Percentiles rank a stretch among this genome's conserved stretches.
These are phyloP conservation scores for Vipera ursinii DNA, from an alignment of 2,797 vertebrate genomes.

Conservation along the genomic window DNA sequence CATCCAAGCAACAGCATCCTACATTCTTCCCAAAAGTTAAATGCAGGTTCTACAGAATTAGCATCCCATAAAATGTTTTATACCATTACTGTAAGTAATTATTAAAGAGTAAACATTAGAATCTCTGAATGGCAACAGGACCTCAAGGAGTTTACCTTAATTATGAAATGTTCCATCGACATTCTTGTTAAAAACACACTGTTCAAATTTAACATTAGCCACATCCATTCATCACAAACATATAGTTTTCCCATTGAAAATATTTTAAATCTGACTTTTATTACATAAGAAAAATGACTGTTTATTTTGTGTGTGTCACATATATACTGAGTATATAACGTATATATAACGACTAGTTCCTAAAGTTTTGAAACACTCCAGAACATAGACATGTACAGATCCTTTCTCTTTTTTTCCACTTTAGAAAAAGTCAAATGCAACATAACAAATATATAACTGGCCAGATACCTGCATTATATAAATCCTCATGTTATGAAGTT, in stretches of 20 bases:
- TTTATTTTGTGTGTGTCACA: constrained; percentile 65
- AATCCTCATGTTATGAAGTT: constrained; percentile 70
- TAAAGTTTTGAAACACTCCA: constrained; percentile 84
- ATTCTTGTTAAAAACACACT: constrained; percentile 50
- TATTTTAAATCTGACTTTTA: constrained; percentile 68
- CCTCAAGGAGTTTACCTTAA: constrained; percentile 42
- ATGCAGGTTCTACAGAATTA: neutral
- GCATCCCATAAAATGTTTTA: neutral
- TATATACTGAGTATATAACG: constrained; percentile 69
- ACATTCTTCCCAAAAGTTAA: neutral
- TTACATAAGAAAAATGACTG: constrained; percentile 63
- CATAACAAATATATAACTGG: constrained; percentile 86
- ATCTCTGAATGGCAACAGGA: constrained; percentile 33
- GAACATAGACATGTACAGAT: constrained; percentile 82
- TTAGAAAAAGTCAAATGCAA: constrained; percentile 76
- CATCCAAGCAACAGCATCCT: fast-evolving
- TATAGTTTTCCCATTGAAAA: constrained; percentile 50
- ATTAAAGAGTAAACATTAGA: constrained; percentile 19
- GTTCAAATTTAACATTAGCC: constrained; percentile 64
- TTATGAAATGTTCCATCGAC: constrained; percentile 55
- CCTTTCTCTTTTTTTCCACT: constrained; percentile 75
- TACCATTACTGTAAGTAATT: constrained; percentile 24
- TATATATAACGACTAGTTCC: constrained; percentile 72
- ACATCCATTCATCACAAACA: constrained; percentile 65
- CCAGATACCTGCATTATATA: constrained; percentile 87